phyloP scores from a whole-genome alignment of 2,797 vertebrate genomes.

The Hoplostethus atlanticus region DNA sequence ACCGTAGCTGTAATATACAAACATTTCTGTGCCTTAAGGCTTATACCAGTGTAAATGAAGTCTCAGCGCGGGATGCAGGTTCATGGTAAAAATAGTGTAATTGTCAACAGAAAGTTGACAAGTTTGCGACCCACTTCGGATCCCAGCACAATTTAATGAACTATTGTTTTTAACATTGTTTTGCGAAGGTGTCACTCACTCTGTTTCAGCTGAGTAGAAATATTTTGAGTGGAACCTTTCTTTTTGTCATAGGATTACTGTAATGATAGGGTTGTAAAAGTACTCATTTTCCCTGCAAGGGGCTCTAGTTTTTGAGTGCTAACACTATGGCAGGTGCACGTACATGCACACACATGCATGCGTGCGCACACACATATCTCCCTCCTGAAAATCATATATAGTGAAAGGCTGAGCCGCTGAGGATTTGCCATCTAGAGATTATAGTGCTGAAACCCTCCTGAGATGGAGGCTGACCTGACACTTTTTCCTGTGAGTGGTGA shows the following conservation, averaged over 20 bases:
- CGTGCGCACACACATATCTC: conserved; percentile 27
- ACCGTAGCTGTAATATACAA: not conserved
- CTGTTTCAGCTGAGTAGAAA: no score
- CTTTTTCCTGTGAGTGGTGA: conserved; percentile 27
- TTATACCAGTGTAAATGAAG: no score
- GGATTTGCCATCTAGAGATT: conserved; percentile 64
- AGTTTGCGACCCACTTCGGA: no score
- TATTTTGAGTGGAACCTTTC: no score
- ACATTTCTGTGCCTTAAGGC: not conserved
- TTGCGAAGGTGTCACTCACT: no score
- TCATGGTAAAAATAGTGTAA: not conserved
- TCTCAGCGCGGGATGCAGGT: no score
- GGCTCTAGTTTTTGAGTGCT: conserved; percentile 38
- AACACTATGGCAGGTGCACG: not conserved
- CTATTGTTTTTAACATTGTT: no score
- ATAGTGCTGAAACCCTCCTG: conserved; percentile 49
- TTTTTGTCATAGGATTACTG: not conserved
- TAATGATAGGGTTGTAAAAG: conserved; percentile 48
- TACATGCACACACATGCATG: not conserved
- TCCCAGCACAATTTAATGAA: no score
- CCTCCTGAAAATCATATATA: conserved; percentile 50
- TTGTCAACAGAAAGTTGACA: no score
- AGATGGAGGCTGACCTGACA: conserved; percentile 67
- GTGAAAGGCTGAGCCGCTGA: conserved; percentile 46
- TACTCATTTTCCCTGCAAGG: conserved; percentile 21